Conservation (phyloP, 2,113 vertebrate species). For the Enhydra lutris region DNA sequence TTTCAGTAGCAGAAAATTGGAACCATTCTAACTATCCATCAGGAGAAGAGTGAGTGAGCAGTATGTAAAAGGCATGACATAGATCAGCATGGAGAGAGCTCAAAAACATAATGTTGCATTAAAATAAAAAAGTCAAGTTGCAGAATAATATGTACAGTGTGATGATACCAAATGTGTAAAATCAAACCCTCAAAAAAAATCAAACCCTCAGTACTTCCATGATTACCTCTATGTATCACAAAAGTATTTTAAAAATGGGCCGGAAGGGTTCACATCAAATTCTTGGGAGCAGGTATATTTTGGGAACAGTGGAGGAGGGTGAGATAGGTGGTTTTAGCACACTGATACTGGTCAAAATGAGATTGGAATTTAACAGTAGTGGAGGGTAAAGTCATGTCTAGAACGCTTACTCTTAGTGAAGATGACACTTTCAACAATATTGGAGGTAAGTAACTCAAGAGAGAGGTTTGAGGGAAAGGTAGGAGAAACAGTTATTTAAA, state of each 20-base stretch:
- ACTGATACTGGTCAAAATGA: background rate
- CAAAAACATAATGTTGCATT: background rate
- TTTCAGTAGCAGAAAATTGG: background rate
- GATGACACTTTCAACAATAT: background rate
- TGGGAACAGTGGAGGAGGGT: background rate
- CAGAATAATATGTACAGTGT: background rate
- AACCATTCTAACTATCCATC: background rate
- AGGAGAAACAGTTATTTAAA: background rate
- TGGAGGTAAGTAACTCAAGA: background rate
- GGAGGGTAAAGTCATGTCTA: background rate
- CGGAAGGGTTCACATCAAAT: background rate
- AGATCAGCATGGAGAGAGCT: background rate
- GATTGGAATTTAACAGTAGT: background rate
- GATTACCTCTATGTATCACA: background rate
- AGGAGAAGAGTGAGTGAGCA: background rate
- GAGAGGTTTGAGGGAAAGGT: background rate
- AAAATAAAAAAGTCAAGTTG: background rate
- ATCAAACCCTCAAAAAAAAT: background rate
- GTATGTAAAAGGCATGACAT: background rate
- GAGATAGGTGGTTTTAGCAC: background rate
- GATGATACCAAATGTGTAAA: background rate
- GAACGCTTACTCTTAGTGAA: background rate
- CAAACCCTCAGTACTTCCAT: background rate
- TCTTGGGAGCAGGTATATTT: background rate
- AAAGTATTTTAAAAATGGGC: background rate